phyloP scores from a whole-genome alignment of 2,888 invertebrate species.

The Drosophila conformis region DNA sequence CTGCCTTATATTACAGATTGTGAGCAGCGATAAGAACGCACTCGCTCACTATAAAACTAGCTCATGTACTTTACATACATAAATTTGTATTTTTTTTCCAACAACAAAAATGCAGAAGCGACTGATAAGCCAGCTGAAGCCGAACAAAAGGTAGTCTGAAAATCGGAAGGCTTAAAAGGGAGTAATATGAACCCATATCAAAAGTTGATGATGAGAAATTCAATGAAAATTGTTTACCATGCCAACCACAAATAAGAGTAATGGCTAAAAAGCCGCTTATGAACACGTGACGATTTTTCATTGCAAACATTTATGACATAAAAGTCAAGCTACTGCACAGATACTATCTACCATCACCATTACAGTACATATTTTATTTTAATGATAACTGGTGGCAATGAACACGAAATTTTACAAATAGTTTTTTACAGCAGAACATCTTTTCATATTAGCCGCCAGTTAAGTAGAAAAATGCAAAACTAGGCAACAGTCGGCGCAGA shows the following conservation, averaged over 20 bases:
- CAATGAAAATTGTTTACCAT: constrained; percentile 18
- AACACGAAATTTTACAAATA: constrained; percentile 33
- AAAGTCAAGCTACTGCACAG: not conserved
- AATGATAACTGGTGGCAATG: constrained; percentile 17
- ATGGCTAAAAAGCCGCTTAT: constrained; percentile 40
- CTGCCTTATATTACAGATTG: constrained; percentile 57
- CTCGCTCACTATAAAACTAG: constrained; percentile 4
- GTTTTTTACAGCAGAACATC: constrained; percentile 49
- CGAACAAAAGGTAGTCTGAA: constrained; percentile 30
- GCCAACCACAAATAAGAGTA: constrained; percentile 8
- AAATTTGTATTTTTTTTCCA: constrained; percentile 9
- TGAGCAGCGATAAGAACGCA: constrained; percentile 48
- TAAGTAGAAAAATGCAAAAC: constrained; percentile 68
- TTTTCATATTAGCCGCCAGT: constrained; percentile 66
- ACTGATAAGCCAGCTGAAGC: constrained; percentile 52
- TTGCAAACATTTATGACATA: not conserved
- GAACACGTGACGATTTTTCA: constrained; percentile 3
- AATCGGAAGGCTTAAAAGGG: constrained; percentile 1
- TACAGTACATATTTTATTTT: constrained; percentile 3
- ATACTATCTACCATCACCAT: not conserved
- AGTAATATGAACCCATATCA: constrained; percentile 25
- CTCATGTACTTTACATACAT: constrained; percentile 14
- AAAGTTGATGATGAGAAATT: constrained; percentile 22
- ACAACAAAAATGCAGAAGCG: constrained; percentile 37
- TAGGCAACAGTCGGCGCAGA: constrained; percentile 67